A percentile compares a stretch with the other conserved stretches of the same genome.
These are phyloP conservation scores for Hypothenemus hampei DNA, from an alignment of 1,140 invertebrate genomes.

Conservation along the genomic window DNA sequence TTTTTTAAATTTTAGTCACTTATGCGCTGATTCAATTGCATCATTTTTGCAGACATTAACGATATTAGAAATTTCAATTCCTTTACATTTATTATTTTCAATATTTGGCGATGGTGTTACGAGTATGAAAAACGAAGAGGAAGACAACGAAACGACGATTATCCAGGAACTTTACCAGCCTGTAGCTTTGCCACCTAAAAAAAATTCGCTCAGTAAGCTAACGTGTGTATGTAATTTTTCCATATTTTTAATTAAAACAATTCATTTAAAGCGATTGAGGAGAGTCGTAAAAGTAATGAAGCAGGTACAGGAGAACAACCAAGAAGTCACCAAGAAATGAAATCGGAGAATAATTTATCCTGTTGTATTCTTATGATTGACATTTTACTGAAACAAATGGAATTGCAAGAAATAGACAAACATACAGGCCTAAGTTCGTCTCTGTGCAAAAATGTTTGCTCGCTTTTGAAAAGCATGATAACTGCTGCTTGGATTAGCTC, in stretches of 20 bases:
- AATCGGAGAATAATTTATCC: constrained; percentile 72
- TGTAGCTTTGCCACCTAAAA: too few relatives aligned
- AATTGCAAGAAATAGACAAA: constrained; percentile 84
- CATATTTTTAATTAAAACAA: too few relatives aligned
- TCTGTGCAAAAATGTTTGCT: constrained; percentile 70
- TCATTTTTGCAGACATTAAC: constrained; percentile 63
- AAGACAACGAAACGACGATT: constrained; percentile 47
- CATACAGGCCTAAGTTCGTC: constrained; percentile 74
- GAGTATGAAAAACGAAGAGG: constrained; percentile 55
- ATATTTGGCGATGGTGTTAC: constrained; percentile 83
- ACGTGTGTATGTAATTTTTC: too few relatives aligned
- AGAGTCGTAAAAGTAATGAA: too few relatives aligned
- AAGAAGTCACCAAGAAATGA: too few relatives aligned
- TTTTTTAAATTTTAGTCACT: not conserved
- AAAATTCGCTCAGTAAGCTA: too few relatives aligned
- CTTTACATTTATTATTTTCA: constrained; percentile 75
- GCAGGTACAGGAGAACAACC: too few relatives aligned
- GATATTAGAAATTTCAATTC: constrained; percentile 83
- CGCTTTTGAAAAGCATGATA: constrained; percentile 78
- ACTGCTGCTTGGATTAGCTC: constrained; percentile 67
- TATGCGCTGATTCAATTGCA: too few relatives aligned
- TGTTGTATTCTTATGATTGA: constrained; percentile 97
- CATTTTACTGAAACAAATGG: constrained; percentile 93
- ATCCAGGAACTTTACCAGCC: constrained; percentile 38
- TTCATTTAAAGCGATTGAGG: too few relatives aligned